Percentiles rank a stretch among this genome's conserved stretches.
Evolutionary conservation across 1,140 invertebrate genomes (phyloP).

Genomic region (Dendrolimus kikuchii): DNA sequence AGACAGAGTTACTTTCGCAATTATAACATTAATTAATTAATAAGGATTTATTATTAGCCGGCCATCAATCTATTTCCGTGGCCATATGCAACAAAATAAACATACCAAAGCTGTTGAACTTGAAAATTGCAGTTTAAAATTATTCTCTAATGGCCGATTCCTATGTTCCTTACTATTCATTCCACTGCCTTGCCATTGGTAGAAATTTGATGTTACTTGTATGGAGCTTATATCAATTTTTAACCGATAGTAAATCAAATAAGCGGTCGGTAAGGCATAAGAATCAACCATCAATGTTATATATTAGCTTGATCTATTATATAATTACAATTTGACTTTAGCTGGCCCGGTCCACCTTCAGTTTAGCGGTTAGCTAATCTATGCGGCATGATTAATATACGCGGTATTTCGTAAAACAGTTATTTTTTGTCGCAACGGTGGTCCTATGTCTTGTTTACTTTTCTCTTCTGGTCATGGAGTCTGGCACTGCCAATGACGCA

Average conservation of each 20-base stretch:
- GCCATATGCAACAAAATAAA: no score
- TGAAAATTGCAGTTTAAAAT: no score
- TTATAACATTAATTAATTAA: background rate
- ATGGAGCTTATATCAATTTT: no score
- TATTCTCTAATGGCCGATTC: background rate
- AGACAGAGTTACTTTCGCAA: background rate
- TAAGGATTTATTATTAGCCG: background rate
- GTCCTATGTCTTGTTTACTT: slow-evolving; percentile 1
- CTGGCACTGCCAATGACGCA: slow-evolving; percentile 3
- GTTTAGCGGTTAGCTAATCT: no score
- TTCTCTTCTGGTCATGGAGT: slow-evolving; percentile 1
- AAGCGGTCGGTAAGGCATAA: background rate
- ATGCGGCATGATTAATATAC: no score
- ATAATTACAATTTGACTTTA: background rate
- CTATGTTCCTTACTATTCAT: slow-evolving; percentile 5
- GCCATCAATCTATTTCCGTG: no score
- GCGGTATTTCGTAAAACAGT: no score
- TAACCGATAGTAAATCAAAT: slow-evolving; percentile 1
- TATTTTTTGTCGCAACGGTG: no score
- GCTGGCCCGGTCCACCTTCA: background rate
- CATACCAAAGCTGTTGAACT: no score
- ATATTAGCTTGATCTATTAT: background rate
- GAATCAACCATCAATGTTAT: no score
- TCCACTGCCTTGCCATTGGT: no score
- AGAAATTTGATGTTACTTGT: no score